These are phyloP conservation scores for Silurus glanis DNA, from an alignment of 2,113 vertebrate species.

Conservation along the genomic window DNA sequence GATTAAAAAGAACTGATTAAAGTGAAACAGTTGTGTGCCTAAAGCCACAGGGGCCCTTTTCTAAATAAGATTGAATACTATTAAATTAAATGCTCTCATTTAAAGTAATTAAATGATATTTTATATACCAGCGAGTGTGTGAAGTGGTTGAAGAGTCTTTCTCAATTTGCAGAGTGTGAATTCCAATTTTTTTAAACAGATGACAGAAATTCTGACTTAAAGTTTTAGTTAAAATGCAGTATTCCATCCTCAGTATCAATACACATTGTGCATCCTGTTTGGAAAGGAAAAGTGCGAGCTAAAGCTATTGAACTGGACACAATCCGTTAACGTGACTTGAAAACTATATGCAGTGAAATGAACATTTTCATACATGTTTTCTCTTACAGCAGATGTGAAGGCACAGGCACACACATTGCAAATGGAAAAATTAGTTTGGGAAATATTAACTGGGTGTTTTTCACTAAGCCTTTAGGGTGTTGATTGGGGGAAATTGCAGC, in stretches of 20 bases:
- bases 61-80: background rate
- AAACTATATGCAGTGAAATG: background rate
- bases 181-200: background rate
- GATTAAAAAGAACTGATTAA: background rate
- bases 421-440: background rate
- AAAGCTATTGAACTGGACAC: background rate
- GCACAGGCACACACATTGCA: background rate
- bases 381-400: background rate
- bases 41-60: background rate
- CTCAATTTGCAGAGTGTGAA: background rate
- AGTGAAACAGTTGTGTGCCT: background rate
- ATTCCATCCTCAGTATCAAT: background rate
- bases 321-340: background rate
- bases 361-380: background rate
- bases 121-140: background rate
- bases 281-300: background rate
- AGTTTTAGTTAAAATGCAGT: background rate
- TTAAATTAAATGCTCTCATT: background rate
- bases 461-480: background rate
- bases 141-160: background rate
- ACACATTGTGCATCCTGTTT: background rate
- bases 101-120: background rate
- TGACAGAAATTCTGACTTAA: background rate
- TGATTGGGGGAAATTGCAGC: background rate
- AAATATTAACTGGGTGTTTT: background rate